Evolutionary conservation across 1,140 invertebrate genomes (phyloP).

Genomic region (Drosophila sulfurigaster): DNA sequence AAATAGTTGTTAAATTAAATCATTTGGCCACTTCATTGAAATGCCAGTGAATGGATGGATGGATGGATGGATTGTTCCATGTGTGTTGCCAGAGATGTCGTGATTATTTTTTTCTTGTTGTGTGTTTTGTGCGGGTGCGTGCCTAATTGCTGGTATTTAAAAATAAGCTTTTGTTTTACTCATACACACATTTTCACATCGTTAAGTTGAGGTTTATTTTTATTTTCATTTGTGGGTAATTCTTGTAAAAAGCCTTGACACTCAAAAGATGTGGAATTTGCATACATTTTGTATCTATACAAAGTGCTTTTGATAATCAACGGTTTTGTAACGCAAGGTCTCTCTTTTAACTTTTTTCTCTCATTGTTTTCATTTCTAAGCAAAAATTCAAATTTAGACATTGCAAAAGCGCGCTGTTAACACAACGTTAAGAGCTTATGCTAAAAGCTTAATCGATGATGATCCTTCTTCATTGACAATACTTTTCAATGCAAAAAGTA

Average conservation of each 20-base stretch:
- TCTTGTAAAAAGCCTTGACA: constrained; percentile 79
- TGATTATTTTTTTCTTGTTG: constrained; percentile 10
- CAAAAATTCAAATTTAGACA: constrained; percentile 14
- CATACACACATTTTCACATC: constrained; percentile 67
- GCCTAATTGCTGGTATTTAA: constrained; percentile 70
- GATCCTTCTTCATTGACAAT: no score
- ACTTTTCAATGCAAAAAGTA: no score
- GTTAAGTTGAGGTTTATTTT: constrained; percentile 67
- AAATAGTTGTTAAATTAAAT: constrained; percentile 71
- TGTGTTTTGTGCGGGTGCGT: constrained; percentile 66
- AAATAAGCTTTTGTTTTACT: constrained; percentile 62
- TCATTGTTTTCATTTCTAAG: constrained; percentile 55
- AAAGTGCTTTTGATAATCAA: constrained; percentile 58
- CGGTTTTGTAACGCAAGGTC: constrained; percentile 63
- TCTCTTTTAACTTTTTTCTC: constrained; percentile 16
- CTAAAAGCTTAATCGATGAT: no score
- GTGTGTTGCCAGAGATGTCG: constrained; percentile 13
- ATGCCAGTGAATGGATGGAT: constrained; percentile 52
- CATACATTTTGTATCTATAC: constrained; percentile 57
- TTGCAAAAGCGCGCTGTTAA: constrained; percentile 7
- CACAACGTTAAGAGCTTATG: not conserved
- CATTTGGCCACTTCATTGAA: constrained; percentile 68
- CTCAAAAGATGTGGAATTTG: constrained; percentile 71
- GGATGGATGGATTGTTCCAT: constrained; percentile 8
- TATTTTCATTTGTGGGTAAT: constrained; percentile 27